phyloP scores from a whole-genome alignment of 1,140 invertebrate genomes.

The Rhopalosiphum padi region DNA sequence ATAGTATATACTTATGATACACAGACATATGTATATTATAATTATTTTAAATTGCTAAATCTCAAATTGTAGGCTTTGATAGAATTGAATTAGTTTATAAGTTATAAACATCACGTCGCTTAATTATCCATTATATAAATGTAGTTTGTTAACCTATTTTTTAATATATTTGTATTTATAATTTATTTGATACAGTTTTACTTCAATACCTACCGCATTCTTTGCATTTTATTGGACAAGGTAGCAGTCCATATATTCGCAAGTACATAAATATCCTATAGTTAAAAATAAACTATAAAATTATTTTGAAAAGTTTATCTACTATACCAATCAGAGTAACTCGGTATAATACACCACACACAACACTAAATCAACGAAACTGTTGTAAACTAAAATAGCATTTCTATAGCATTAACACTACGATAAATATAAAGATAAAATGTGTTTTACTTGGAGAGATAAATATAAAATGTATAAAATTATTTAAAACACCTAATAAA shows the following conservation, averaged over 20 bases:
- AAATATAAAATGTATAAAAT: not conserved
- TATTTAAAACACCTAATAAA: not conserved
- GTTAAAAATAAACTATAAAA: not conserved
- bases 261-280: not conserved
- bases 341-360: not conserved
- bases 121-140: not conserved
- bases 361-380: not conserved
- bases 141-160: not conserved
- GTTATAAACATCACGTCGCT: not conserved
- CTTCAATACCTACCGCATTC: not conserved
- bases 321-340: not conserved
- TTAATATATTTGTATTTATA: not conserved
- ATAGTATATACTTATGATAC: not conserved
- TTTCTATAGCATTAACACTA: not conserved
- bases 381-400: not conserved
- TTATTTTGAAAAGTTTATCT: not conserved
- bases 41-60: not conserved
- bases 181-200: not conserved
- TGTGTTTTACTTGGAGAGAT: not conserved
- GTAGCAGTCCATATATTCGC: not conserved
- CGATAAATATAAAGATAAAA: not conserved
- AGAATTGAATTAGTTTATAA: too few species aligned
- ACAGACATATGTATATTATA: not conserved
- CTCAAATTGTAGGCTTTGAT: not conserved
- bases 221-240: not conserved